phyloP scores from a whole-genome alignment of 2,888 invertebrate genomes.

The Xanthorhoe designata region DNA sequence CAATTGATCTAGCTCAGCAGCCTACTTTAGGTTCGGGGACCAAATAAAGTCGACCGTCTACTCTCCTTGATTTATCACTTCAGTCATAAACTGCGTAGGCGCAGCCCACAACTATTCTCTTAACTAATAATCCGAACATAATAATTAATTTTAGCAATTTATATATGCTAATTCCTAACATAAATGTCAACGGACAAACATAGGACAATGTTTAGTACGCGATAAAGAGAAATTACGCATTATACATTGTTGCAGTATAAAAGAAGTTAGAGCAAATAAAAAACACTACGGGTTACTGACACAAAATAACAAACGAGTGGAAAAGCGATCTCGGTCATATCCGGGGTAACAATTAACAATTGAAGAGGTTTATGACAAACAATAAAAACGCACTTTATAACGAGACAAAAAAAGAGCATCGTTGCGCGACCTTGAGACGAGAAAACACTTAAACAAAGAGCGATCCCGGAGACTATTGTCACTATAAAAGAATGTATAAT shows the following conservation, averaged over 20 bases:
- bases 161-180: constrained; percentile 26
- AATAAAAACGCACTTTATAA: constrained; percentile 50
- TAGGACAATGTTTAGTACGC: constrained; percentile 2
- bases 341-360: constrained; percentile 44
- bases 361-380: constrained; percentile 37
- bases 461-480: constrained; percentile 58
- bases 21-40: constrained; percentile 11
- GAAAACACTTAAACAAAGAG: constrained; percentile 69
- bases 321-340: constrained; percentile 40
- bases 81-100: constrained; percentile 59
- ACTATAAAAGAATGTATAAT: constrained; percentile 39
- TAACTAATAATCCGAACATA: constrained; percentile 33
- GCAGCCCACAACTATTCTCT: constrained; percentile 64
- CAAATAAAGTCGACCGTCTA: constrained; percentile 50
- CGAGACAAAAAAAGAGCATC: constrained; percentile 48
- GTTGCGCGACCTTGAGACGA: constrained; percentile 69
- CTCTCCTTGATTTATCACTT: constrained; percentile 63
- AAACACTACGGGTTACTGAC: constrained; percentile 34
- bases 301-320: constrained; percentile 32
- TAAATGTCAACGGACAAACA: constrained; percentile 13
- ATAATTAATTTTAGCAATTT: constrained; percentile 40
- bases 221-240: constrained; percentile 10
- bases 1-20: background rate
- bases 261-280: constrained; percentile 22
- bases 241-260: constrained; percentile 20